Percentiles rank a stretch among this genome's conserved stretches.
Evolutionary conservation across 2,113 vertebrate genomes (phyloP).

Genomic region (Podilymbus podiceps): DNA sequence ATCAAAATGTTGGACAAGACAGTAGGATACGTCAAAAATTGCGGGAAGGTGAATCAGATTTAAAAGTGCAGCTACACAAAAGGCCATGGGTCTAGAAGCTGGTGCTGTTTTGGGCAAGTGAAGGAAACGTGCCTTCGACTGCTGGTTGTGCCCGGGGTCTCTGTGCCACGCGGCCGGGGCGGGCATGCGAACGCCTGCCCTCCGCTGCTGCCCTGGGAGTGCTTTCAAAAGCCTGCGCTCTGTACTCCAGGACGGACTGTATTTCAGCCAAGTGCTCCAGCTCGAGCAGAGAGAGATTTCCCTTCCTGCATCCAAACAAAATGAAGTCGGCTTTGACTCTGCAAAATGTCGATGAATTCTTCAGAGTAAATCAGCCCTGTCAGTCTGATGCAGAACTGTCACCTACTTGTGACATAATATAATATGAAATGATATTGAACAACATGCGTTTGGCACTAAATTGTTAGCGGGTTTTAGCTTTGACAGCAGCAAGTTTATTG

Average conservation of each 20-base stretch:
- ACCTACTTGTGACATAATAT: constrained; percentile 90
- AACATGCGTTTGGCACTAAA: constrained; percentile 96
- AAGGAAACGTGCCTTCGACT: background rate
- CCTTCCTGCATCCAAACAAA: constrained; percentile 79
- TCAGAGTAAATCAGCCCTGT: constrained; percentile 93
- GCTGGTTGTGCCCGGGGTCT: background rate
- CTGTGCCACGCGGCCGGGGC: background rate
- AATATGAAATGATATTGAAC: constrained; percentile 99
- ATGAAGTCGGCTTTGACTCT: constrained; percentile 87
- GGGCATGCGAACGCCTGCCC: background rate
- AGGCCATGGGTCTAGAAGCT: background rate
- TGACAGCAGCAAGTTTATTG: constrained; percentile 98
- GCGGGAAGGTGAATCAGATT: background rate
- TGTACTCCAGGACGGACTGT: background rate
- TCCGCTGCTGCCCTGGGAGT: background rate
- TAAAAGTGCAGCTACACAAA: background rate
- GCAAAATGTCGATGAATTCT: constrained; percentile 87
- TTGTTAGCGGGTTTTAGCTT: constrained; percentile 95
- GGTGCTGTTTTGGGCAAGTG: background rate
- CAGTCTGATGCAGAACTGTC: constrained; percentile 93
- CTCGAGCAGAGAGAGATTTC: constrained; percentile 74
- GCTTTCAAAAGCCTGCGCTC: background rate
- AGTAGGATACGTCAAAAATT: background rate
- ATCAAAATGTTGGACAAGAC: background rate
- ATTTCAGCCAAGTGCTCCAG: constrained; percentile 11